Base-by-base conservation (phyloP, 2,888 invertebrate species). In the Aplocera efformata region DNA sequence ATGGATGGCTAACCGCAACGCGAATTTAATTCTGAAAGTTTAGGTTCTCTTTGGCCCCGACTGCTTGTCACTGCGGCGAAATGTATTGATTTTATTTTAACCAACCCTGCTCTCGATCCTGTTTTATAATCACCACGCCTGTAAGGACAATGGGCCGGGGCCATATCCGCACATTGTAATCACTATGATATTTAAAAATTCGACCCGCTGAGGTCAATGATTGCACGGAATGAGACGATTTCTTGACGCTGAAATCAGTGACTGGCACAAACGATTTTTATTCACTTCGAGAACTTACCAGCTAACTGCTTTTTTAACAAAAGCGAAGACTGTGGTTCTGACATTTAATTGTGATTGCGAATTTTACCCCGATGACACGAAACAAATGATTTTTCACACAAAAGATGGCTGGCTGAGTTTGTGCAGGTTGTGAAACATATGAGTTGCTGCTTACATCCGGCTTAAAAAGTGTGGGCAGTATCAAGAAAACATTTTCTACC, bases 301-400 rank as follows among this genome's bases (percentile, higher is more conserved):
- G 96, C 96, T 91, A 97, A 91, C 91, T 97, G 97, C 93, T 97
- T 97, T 90, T 95, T 94, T 90, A 97, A 92, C 91, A 97, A 91
- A 90, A 97, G 93, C 88, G 96, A 94, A 89, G 96, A 96, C 94
- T 96, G 96, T 92, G 93, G 93, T 92, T 96, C 96, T 92, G 96
- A 95, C 96, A 96, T 96, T 55, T 93, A 93, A 94, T 93, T 92
- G 92, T 92, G 91, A 92, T 90, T 92, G 90, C 90, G 91, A 92
- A 92, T 91, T 92, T 92, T 91, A 92, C 90, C 90, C 90, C 90
- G 90, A 90, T 89, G 89, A 90, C 90, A 91, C 90, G 91, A 91
- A 92, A 91, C 90, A 91, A 92, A 91, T 90, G 90, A 90, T 91
- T 90, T 90, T 90, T 85, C 82, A 22, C 75, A 90, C 90, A 90